Conservation (phyloP, 2,797 vertebrate genomes). For the Crocidura indochinensis region DNA sequence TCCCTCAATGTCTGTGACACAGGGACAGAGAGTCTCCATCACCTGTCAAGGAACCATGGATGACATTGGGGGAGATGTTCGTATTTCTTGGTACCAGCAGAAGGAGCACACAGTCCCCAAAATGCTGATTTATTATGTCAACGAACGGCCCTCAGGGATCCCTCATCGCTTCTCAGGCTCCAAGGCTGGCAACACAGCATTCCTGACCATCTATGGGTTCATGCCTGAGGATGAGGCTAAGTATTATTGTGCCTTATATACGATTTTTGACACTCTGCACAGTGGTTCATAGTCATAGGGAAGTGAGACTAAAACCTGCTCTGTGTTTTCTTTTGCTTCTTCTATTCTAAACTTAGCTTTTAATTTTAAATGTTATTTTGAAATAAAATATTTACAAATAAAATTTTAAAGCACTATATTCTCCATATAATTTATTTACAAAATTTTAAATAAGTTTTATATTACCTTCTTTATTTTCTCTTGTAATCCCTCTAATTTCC, state of each 20-base stretch:
- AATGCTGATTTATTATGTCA: background rate
- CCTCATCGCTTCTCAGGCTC: background rate
- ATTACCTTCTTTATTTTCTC: constrained; percentile 23
- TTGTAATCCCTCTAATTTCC: background rate
- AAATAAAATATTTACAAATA: no score
- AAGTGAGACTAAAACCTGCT: background rate
- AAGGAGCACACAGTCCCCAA: background rate
- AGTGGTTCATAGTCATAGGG: background rate
- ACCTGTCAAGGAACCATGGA: no score
- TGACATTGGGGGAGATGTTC: no score
- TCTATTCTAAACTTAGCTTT: no score
- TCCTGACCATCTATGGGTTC: background rate
- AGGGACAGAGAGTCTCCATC: no score
- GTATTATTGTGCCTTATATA: background rate
- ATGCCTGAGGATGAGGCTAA: background rate
- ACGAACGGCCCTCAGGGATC: accelerated
- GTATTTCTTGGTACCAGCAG: no score
- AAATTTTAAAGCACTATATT: no score
- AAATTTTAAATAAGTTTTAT: no score
- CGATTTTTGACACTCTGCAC: accelerated
- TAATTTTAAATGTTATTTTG: no score
- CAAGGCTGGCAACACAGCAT: background rate
- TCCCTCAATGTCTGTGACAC: no score
- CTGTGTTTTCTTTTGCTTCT: background rate
- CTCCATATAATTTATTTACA: no score